Conservation (phyloP, 2,888 invertebrate genomes). For the Volucella zonaria region DNA sequence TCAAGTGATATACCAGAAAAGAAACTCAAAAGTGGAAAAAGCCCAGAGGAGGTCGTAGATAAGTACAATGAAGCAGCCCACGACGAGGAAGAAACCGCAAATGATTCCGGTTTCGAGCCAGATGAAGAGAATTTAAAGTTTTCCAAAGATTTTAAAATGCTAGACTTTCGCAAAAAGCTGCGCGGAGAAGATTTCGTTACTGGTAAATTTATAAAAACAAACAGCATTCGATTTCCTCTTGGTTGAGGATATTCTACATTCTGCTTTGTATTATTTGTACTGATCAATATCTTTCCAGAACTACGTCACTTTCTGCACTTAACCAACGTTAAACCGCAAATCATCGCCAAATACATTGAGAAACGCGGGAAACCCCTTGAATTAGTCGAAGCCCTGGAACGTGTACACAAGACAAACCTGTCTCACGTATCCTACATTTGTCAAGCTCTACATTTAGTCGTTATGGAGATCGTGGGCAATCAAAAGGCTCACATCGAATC, state of each 20-base stretch:
- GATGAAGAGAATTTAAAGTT: conserved; percentile 75
- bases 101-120: conserved; percentile 77
- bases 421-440: conserved; percentile 85
- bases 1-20: conserved; percentile 36
- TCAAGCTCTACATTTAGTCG: conserved; percentile 86
- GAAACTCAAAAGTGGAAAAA: conserved; percentile 29
- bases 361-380: conserved; percentile 88
- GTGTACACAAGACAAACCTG: conserved; percentile 85
- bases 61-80: background rate
- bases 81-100: conserved; percentile 74
- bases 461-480: conserved; percentile 87
- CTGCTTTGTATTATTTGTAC: background rate
- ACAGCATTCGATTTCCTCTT: background rate
- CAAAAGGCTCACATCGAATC: conserved; percentile 85
- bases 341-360: conserved; percentile 86
- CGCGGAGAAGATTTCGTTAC: conserved; percentile 84
- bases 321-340: conserved; percentile 84
- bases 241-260: background rate
- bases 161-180: conserved; percentile 85
- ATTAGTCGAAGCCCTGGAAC: conserved; percentile 86
- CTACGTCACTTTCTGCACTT: conserved; percentile 86
- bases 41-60: conserved; percentile 43
- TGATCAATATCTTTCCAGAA: conserved; percentile 81
- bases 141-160: conserved; percentile 84
- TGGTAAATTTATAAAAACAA: conserved; percentile 82